Evolutionary conservation across 2,797 vertebrate genomes (phyloP), one percentile per base, ranked within the genome.

Genomic region (Ctenosaura bakeri): DNA sequence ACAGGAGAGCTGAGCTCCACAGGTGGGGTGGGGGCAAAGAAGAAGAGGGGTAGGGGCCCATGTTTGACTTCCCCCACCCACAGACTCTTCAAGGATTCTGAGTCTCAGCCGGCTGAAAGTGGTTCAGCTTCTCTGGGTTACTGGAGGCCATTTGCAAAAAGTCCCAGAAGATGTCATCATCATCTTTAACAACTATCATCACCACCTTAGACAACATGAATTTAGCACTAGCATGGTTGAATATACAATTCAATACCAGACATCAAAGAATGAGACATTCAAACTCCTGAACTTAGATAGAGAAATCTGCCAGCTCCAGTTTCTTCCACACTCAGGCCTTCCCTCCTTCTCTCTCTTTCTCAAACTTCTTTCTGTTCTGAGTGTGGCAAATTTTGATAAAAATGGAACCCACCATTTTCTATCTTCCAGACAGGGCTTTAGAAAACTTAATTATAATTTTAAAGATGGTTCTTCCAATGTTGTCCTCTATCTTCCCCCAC

Each of bases 71-170:
- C 29, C 50, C 14, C 89, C 91, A 93, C 14, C 89, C 91, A 93
- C 9, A 83, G 73, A 83, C 94, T 83, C 96, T 92, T 98, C 96
- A 98, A 95, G 96, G 95, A 95, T 97, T 98, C 87, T 93, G 98
- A 0, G 96, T 95, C 92, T 98, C 98, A 29, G 97, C 95, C 94
- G 98, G 98, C 96, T 98, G 98, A 97, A 99, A 99, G 94, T 99
- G 99, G 93, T 99, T 98, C 89, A 99, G 97, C 97, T 99, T 99
- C 93, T 99, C 99, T 2, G 99, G 99, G 95, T 99, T 98, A 88
- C 99, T 98, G 90, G 99, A 98, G 52, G 99, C 99, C 99, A 99
- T 99, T 94, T 99, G 98, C 90, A 98, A 98, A 97, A 99, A 99
- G 95, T 99, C 99, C 96, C 99, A 98, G 96, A 99, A 99, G 95